A percentile compares a stretch with the other conserved stretches of the same genome.
Evolutionary conservation across 2,113 vertebrate genomes (phyloP).

Genomic region (Pseudorectes ferrugineus): DNA sequence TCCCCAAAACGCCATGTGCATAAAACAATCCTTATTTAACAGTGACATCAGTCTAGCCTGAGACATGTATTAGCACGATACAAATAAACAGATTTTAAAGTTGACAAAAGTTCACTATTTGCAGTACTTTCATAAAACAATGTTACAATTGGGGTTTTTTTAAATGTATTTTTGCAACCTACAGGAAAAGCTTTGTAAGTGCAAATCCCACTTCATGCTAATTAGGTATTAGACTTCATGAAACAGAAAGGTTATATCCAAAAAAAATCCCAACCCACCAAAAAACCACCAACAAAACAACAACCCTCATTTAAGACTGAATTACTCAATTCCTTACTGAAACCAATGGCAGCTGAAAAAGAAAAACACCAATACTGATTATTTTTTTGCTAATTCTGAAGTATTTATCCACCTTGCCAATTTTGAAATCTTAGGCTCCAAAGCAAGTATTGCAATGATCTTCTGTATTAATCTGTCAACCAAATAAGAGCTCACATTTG

Average conservation of each 20-base stretch:
- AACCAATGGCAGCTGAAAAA: slow-evolving; percentile 44
- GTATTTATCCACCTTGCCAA: not conserved
- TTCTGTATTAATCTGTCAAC: not conserved
- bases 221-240: not conserved
- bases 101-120: not conserved
- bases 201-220: not conserved
- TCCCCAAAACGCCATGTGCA: not conserved
- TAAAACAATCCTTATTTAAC: not conserved
- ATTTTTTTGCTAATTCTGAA: not conserved
- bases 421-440: not conserved
- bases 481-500: not conserved
- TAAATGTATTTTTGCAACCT: not conserved
- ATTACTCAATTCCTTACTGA: slow-evolving; percentile 27
- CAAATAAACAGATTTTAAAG: not conserved
- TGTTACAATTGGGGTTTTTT: not conserved
- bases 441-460: not conserved
- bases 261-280: not conserved
- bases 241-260: not conserved
- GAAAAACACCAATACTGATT: slow-evolving; percentile 1
- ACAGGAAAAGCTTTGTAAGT: not conserved
- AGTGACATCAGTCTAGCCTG: not conserved
- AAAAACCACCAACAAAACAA: not conserved
- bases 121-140: not conserved
- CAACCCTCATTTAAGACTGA: not conserved
- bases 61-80: not conserved